A percentile compares a stretch with the other conserved stretches of the same genome.
Evolutionary conservation across 1,140 invertebrate species (phyloP).

Genomic region (silkworm (Bombyx mori)): ASM3026992v2 NC_085126.1:5428501-5429000

Average conservation of each 20-base stretch:
- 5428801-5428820: slow-evolving; percentile 46
- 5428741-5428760: slow-evolving; percentile 18
- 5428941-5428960: slow-evolving; percentile 48
- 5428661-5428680: slow-evolving; percentile 21
- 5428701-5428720: slow-evolving; percentile 26
- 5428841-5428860: slow-evolving; percentile 61
- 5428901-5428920: slow-evolving; percentile 55
- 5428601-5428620: too few species aligned
- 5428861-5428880: slow-evolving; percentile 58
- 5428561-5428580: too few species aligned
- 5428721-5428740: slow-evolving; percentile 27
- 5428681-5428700: slow-evolving; percentile 8
- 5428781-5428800: slow-evolving; percentile 14
- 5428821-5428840: slow-evolving; percentile 39
- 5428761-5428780: slow-evolving; percentile 37
- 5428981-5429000: slow-evolving; percentile 61
- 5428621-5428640: too few species aligned
- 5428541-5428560: too few species aligned
- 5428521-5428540: too few species aligned
- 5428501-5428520: too few species aligned
- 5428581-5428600: too few species aligned
- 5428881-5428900: slow-evolving; percentile 48
- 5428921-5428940: slow-evolving; percentile 47
- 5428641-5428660: neutral
- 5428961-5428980: slow-evolving; percentile 37